A percentile compares a stretch with the other conserved stretches of the same genome.
phyloP scores from a whole-genome alignment of 2,888 invertebrate species.

The Hypsopygia costalis region DNA sequence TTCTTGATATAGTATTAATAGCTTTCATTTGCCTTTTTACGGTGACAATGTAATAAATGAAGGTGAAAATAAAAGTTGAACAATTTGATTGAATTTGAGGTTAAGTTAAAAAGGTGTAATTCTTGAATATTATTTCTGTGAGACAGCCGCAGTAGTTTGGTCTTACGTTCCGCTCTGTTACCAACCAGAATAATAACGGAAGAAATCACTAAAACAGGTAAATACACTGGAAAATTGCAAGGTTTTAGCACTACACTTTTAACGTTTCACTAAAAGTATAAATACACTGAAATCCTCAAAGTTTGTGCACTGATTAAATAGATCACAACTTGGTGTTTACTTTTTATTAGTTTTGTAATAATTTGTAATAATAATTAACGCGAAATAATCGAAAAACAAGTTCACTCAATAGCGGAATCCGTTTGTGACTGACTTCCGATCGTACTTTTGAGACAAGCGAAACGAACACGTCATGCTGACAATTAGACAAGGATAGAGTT shows the following conservation, averaged over 20 bases:
- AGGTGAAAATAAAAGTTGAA: too few species aligned
- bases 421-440: slow-evolving; percentile 72
- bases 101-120: slow-evolving; percentile 17
- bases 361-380: slow-evolving; percentile 30
- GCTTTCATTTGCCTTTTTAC: too few species aligned
- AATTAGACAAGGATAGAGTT: slow-evolving; percentile 39
- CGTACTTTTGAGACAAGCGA: slow-evolving; percentile 36
- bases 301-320: not conserved
- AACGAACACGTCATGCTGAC: slow-evolving; percentile 64
- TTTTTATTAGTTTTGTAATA: slow-evolving; percentile 1
- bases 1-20: too few species aligned
- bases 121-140: slow-evolving; percentile 17
- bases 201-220: slow-evolving; percentile 51
- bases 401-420: slow-evolving; percentile 43
- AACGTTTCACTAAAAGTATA: slow-evolving; percentile 14
- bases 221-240: slow-evolving; percentile 50
- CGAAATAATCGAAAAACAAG: slow-evolving; percentile 50
- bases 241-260: slow-evolving; percentile 22
- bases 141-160: slow-evolving; percentile 48
- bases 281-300: slow-evolving; percentile 23
- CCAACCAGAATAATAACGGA: slow-evolving; percentile 42
- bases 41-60: too few species aligned
- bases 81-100: slow-evolving; percentile 9
- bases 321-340: not conserved
- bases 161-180: slow-evolving; percentile 50